A percentile compares a stretch with the other conserved stretches of the same genome.
Evolutionary conservation across 2,113 vertebrate species (phyloP).

Genomic region (Phocoena phocoena): DNA sequence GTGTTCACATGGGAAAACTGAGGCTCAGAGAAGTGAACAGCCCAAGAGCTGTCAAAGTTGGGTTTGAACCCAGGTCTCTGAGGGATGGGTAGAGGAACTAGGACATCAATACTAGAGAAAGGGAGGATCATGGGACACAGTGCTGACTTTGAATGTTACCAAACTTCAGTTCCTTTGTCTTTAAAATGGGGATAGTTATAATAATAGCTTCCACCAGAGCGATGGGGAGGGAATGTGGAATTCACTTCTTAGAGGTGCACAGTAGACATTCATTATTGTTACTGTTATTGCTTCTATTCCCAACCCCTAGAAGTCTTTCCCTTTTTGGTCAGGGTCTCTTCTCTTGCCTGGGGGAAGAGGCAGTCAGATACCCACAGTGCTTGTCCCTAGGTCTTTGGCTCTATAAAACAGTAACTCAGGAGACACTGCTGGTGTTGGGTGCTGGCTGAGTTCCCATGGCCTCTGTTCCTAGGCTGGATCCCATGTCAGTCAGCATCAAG

Average conservation of each 20-base stretch:
- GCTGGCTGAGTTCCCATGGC: background rate
- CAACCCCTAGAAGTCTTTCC: background rate
- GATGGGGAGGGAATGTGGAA: background rate
- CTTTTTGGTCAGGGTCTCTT: background rate
- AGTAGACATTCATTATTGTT: background rate
- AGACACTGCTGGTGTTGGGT: background rate
- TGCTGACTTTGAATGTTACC: background rate
- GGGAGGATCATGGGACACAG: background rate
- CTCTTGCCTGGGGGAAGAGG: background rate
- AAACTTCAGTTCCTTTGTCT: background rate
- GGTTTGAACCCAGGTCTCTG: background rate
- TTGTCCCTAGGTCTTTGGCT: background rate
- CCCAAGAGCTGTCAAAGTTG: background rate
- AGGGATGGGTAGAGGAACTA: background rate
- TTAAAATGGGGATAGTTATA: background rate
- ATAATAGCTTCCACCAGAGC: background rate
- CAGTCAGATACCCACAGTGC: background rate
- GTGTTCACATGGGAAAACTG: background rate
- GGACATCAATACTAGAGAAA: background rate
- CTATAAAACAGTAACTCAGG: background rate
- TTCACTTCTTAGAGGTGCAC: background rate
- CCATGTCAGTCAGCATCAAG: conserved; percentile 77
- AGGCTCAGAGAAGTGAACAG: background rate
- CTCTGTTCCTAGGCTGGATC: conserved; percentile 76
- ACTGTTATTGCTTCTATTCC: background rate